Evolutionary conservation across 2,888 invertebrate genomes (phyloP).

Genomic region (Carabus problematicus): DNA sequence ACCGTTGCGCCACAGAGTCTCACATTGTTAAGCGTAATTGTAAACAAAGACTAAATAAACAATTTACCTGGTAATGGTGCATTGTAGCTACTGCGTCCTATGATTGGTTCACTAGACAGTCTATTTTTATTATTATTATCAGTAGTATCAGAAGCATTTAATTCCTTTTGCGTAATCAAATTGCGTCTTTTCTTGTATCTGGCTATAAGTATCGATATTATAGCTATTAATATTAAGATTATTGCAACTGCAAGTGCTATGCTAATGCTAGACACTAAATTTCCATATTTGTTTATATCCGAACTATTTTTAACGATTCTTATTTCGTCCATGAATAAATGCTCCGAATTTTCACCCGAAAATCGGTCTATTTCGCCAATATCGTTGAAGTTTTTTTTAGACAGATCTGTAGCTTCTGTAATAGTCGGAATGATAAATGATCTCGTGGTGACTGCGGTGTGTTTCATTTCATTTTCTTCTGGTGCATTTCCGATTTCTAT

Average conservation of each 20-base stretch:
- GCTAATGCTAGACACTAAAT: constrained; percentile 34
- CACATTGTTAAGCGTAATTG: too few relatives aligned
- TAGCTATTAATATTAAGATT: constrained; percentile 31
- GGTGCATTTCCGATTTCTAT: not conserved
- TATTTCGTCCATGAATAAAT: constrained; percentile 30
- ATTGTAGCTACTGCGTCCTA: constrained; percentile 44
- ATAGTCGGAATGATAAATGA: not conserved
- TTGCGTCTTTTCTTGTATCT: constrained; percentile 26
- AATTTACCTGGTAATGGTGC: constrained; percentile 47
- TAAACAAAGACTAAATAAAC: too few relatives aligned
- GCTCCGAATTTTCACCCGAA: constrained; percentile 29
- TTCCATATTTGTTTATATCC: constrained; percentile 13
- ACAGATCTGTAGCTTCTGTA: constrained; percentile 8
- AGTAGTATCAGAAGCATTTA: not conserved
- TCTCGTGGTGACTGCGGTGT: not conserved
- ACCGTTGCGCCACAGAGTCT: constrained; percentile 96
- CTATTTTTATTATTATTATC: constrained; percentile 36
- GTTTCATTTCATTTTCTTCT: not conserved
- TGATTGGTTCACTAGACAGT: constrained; percentile 30
- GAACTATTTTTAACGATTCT: constrained; percentile 25
- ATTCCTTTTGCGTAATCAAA: constrained; percentile 17
- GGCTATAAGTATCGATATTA: constrained; percentile 28
- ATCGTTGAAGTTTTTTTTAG: constrained; percentile 38
- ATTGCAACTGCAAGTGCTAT: constrained; percentile 23
- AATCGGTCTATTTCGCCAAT: constrained; percentile 37